Percentiles rank a stretch among this genome's conserved stretches.
Conservation (phyloP, 2,113 vertebrate genomes). For the Mirounga angustirostris region DNA sequence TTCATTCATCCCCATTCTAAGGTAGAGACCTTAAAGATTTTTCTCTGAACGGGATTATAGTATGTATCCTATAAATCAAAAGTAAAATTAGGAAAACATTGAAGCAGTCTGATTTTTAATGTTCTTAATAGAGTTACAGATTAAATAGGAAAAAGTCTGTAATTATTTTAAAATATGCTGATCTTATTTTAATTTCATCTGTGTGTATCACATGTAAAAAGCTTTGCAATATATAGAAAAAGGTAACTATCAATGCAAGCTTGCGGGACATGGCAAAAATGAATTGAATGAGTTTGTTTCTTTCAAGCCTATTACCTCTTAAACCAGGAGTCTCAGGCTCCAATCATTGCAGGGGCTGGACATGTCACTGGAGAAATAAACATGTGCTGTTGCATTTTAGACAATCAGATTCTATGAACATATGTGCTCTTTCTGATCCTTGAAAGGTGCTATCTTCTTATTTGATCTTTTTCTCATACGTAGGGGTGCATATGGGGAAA, state of each 20-base stretch:
- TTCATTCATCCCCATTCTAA: neutral
- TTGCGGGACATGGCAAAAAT: neutral
- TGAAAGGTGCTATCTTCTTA: neutral
- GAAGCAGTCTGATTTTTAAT: neutral
- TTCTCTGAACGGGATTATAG: slow-evolving; percentile 23
- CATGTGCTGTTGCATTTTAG: neutral
- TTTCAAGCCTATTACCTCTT: slow-evolving; percentile 8
- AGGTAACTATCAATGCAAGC: neutral
- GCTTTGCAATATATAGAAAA: neutral
- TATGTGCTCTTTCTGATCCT: slow-evolving; percentile 8
- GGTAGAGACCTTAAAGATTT: neutral
- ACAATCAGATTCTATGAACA: neutral
- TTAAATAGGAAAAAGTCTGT: neutral
- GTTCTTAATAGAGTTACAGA: neutral
- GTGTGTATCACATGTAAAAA: neutral
- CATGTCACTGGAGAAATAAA: neutral
- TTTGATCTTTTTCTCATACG: neutral
- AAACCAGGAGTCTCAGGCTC: neutral
- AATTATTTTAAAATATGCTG: slow-evolving; percentile 48
- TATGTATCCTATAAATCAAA: neutral
- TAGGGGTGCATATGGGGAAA: neutral
- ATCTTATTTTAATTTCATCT: slow-evolving; percentile 28
- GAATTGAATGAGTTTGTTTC: slow-evolving; percentile 35
- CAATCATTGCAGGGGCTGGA: neutral
- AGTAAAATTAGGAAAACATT: slow-evolving; percentile 34